Conservation (phyloP, 2,888 invertebrate genomes). For the Pogonocherus hispidulus region DNA sequence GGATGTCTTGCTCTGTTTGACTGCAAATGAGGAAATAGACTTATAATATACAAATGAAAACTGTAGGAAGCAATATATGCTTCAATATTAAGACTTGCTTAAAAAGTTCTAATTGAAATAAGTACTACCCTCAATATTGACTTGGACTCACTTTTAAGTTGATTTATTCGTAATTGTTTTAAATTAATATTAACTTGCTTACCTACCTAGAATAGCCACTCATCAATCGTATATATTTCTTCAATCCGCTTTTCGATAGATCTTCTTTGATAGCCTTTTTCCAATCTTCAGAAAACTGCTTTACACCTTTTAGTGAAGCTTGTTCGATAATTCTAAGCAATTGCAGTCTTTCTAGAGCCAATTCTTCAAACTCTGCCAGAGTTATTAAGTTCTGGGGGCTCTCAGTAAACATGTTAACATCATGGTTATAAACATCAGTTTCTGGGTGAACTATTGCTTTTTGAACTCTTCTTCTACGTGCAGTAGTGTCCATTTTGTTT, state of each 20-base stretch:
- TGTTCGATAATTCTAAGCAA: slow-evolving; percentile 84
- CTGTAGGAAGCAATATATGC: background rate
- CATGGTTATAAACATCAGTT: slow-evolving; percentile 77
- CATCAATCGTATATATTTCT: slow-evolving; percentile 76
- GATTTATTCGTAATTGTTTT: no score
- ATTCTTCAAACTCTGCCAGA: slow-evolving; percentile 88
- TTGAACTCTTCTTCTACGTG: slow-evolving; percentile 56
- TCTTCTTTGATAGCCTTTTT: slow-evolving; percentile 76
- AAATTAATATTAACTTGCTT: no score
- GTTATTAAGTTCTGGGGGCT: slow-evolving; percentile 83
- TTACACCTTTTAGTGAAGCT: slow-evolving; percentile 76
- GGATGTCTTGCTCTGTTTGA: slow-evolving; percentile 74
- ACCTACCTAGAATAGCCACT: slow-evolving; percentile 63
- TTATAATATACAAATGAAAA: background rate
- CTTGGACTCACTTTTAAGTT: no score
- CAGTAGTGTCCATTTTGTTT: slow-evolving; percentile 56
- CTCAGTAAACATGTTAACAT: slow-evolving; percentile 83
- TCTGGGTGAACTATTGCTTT: slow-evolving; percentile 58
- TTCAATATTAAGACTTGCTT: no score
- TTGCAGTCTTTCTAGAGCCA: slow-evolving; percentile 87
- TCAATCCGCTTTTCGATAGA: slow-evolving; percentile 77
- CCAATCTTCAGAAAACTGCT: slow-evolving; percentile 78
- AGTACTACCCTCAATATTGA: no score
- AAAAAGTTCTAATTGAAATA: no score
- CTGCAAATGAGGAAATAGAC: slow-evolving; percentile 60